Base-by-base conservation (phyloP, 2,113 vertebrate genomes). In the Xiphophorus hellerii region DNA sequence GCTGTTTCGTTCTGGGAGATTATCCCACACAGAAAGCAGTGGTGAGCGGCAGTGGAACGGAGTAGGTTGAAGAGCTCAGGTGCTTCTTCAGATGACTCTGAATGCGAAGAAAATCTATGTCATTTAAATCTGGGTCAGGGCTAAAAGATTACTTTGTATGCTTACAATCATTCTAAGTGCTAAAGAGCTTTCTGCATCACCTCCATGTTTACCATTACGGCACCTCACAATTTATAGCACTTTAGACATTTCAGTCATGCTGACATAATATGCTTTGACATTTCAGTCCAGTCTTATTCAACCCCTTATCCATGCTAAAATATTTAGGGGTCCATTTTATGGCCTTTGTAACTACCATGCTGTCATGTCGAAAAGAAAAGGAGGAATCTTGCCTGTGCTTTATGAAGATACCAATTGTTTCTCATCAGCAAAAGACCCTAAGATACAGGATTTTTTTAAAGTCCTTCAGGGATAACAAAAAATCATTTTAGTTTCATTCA, bases 1-100 rank as follows among this genome's bases (percentile, higher is more conserved):
- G 65, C 61, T 54, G 17, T 65, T 72, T 78, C 39, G 69, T 74
- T 48, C 15, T 62, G 39, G 78, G 71, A 78, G 82, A 86, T 86
- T 84, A 76, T 68, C 69, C 73, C 76, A 82, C 48, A 76, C 67
- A 69, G 51, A 11, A 42, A 64, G 80, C 37, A 28, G 15, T 27
- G 6, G 22, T 44, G n/a, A 35, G 71, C 71, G 20, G 74, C 31
- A 0, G 64, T 39, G 33, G 31, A 60, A 42, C 68, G 60, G 35
- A n/a, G 7, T 54, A 17, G 29, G 33, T 27, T 17, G 14, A 51
- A 30, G 48, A 84, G 73, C 68, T 79, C 84, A 88, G 80, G 77
- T 85, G 80, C 31, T 25, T 64, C 68, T 48, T 60, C 66, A 54
- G 2, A 64, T 33, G 70, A 65, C 31, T 51, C 48, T 14, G 11